Evolutionary conservation across 2,113 vertebrate genomes (phyloP), one percentile per base, ranked within the genome.

Genomic region (Microtus oregoni): DNA sequence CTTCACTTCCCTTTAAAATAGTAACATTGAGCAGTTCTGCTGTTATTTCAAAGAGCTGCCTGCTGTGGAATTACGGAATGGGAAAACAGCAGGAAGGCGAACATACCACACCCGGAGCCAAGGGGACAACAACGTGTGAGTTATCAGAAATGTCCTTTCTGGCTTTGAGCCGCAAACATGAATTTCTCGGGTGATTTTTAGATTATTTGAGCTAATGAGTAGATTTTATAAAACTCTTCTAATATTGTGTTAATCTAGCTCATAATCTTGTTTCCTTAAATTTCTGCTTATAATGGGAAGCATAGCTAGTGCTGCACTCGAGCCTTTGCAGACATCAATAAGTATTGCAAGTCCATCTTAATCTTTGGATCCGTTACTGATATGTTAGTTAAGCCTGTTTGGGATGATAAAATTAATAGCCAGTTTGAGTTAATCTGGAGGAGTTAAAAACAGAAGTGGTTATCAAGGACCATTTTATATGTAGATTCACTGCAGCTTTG

Each of bases 61-160:
- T 3, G 99, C 99, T 0, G 99, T 99, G 97, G 99, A 99, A 96
- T 98, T 99, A 88, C 99, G 99, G 97, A 99, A 99, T 73, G 99
- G 99, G 89, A 99, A 99, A 98, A 99, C 99, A 0, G 99, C 99
- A 70, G 99, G 99, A 92, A 99, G 99, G 82, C 98, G 99, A 96
- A 99, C 99, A 89, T 99, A 99, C 98, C 99, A 99, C 98, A 99
- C 99, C 97, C 98, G 99, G 97, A 99, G 99, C 98, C 99, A 99
- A 97, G 99, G 99, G 68, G 99, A 99, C 96, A 99, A 98, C 98
- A 99, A 98, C 32, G 99, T 99, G 99, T 99, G 99, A 99, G 99
- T 98, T 98, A 5, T 14, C 7, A 91, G 78, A 88, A 26, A 0
- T 47, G 44, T 79, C 38, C 89, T 94, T 92, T 81, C 78, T 72